phyloP scores from a whole-genome alignment of 2,888 invertebrate species.

The Ctenicera cuprea region DNA sequence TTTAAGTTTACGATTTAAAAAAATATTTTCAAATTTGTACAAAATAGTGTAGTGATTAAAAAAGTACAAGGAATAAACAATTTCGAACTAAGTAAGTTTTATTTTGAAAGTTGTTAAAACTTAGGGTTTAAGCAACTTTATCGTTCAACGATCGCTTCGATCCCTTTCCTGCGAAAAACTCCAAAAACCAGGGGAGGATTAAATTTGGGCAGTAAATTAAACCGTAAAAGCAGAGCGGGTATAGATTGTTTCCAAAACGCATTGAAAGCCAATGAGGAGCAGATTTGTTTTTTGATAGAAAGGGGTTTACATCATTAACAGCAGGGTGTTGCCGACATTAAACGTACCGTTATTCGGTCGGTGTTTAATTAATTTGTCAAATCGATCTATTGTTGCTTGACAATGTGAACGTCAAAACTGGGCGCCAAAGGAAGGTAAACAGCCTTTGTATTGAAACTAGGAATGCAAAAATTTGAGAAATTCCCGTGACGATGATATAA shows the following conservation, averaged over 20 bases:
- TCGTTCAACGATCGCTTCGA: conserved; percentile 6
- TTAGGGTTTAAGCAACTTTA: not conserved
- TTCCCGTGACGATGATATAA: conserved; percentile 1
- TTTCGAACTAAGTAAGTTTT: not conserved
- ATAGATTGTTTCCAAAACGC: conserved; percentile 18
- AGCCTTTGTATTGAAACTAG: conserved; percentile 1
- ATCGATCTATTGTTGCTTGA: conserved; percentile 36
- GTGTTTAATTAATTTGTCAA: conserved; percentile 40
- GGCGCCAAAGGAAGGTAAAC: conserved; percentile 21
- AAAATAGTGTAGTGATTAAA: conserved; percentile 14
- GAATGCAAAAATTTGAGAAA: not conserved
- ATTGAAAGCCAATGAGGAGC: conserved; percentile 23
- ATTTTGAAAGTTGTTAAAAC: not conserved
- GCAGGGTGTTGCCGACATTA: conserved; percentile 33
- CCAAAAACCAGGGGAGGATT: not conserved
- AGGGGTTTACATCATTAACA: conserved; percentile 35
- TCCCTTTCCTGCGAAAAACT: conserved; percentile 1
- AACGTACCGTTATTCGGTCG: conserved; percentile 33
- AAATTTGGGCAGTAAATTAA: conserved; percentile 22
- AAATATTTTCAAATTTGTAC: conserved; percentile 4
- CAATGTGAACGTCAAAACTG: conserved; percentile 30
- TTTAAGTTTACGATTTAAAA: not conserved
- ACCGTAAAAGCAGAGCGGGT: conserved; percentile 16
- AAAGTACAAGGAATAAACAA: conserved; percentile 11
- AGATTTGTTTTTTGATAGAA: conserved; percentile 34